A percentile compares a stretch with the other conserved stretches of the same genome.
phyloP scores from a whole-genome alignment of 2,113 vertebrate genomes.

The Ptyas mucosa region DNA sequence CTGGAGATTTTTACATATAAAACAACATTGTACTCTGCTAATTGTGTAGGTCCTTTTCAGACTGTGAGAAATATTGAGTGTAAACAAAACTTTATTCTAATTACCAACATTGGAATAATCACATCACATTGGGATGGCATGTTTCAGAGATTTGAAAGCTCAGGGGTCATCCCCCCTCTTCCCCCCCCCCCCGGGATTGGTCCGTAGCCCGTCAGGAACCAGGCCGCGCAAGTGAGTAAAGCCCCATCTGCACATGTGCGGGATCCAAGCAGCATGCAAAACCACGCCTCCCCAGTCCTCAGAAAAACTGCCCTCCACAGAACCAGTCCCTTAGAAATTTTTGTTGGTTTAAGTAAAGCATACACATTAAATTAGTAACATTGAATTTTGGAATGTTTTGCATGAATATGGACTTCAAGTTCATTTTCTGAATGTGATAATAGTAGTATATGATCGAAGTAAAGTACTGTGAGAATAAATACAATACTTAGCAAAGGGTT shows the following conservation, averaged over 20 bases:
- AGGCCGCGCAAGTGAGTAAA: neutral
- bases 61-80: neutral
- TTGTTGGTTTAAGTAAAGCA: neutral
- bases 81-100: neutral
- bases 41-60: neutral
- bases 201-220: too few species aligned
- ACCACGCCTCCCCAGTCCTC: neutral
- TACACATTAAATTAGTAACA: neutral
- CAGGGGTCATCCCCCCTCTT: neutral
- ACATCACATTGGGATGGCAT: neutral
- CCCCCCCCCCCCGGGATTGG: neutral
- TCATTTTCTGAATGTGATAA: neutral
- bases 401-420: neutral
- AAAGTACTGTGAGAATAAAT: neutral
- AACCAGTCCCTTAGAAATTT: neutral
- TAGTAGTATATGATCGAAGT: neutral
- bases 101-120: neutral
- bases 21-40: neutral
- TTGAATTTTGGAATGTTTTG: neutral
- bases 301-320: neutral
- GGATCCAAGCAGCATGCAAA: neutral
- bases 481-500: neutral
- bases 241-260: neutral
- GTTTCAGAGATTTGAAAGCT: neutral
- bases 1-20: neutral